Percentiles rank a stretch among this genome's conserved stretches.
Evolutionary conservation across 2,888 invertebrate species (phyloP).

Genomic region (Atrina japonica): DNA sequence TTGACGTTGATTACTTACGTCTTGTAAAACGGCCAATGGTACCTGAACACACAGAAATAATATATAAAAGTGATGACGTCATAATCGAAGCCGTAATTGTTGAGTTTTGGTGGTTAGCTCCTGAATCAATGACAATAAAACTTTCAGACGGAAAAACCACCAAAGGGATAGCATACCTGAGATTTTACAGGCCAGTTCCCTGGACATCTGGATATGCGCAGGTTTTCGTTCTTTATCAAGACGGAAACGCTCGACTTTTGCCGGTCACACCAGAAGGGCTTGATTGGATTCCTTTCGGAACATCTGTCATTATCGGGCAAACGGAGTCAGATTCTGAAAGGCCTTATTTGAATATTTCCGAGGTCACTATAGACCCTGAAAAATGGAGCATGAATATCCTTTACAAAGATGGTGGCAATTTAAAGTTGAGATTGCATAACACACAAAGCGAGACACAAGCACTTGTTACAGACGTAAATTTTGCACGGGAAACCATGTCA

Average conservation of each 20-base stretch:
- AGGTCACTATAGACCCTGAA: conserved; percentile 52
- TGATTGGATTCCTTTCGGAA: conserved; percentile 62
- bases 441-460: conserved; percentile 49
- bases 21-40: conserved; percentile 46
- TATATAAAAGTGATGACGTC: conserved; percentile 47
- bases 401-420: conserved; percentile 61
- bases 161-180: conserved; percentile 58
- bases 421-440: conserved; percentile 48
- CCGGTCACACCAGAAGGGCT: conserved; percentile 56
- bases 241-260: conserved; percentile 54
- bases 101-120: conserved; percentile 67
- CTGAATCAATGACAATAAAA: conserved; percentile 60
- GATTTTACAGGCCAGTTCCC: conserved; percentile 53
- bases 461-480: conserved; percentile 31
- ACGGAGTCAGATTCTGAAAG: conserved; percentile 25
- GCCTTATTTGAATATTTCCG: conserved; percentile 53
- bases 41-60: conserved; percentile 36
- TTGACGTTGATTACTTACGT: conserved; percentile 49
- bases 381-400: conserved; percentile 49
- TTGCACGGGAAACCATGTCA: conserved; percentile 12
- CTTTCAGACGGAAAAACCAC: conserved; percentile 47
- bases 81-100: conserved; percentile 54
- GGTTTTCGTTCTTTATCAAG: conserved; percentile 59
- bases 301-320: conserved; percentile 60
- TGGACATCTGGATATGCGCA: conserved; percentile 57